Evolutionary conservation across 2,888 invertebrate species (phyloP), one percentile per base, ranked within the genome.

Genomic region (Aquatica leii): DNA sequence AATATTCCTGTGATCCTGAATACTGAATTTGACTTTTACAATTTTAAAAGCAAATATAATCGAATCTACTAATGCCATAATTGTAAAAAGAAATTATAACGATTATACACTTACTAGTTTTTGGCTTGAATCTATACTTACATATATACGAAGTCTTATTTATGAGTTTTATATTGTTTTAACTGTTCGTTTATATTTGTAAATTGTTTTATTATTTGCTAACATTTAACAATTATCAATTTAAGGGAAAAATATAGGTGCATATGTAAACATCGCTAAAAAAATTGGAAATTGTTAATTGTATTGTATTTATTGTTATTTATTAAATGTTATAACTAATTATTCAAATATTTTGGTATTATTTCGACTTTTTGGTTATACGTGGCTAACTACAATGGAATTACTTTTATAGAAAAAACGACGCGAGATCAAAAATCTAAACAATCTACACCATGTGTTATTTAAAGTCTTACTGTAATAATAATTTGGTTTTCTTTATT

Each of bases 221-320:
- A 48, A 43, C 14, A 34, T 31, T 46, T 17, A 15, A 20, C 48
- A 59, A 51, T 59, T 52, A 51, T 56, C 43, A 59, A 46, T 21
- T 59, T 50, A 50, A 41, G 53, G 66, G 69, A 67, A 56, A 69
- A 69, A 69, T 69, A 69, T 69, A 69, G 69, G 69, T 69, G 69
- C 69, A 67, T 52, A 54, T 52, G 37, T 15, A 20, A 59, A 65
- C 24, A 60, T 59, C 59, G 18, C 31, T 34, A 40, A n/a, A 34
- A 57, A 52, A 60, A 24, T 24, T 49, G 43, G 52, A 60, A 20
- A 48, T 52, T 65, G 43, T 46, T 46, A 35, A 43, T 43, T 43
- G 14, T 46, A 46, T 46, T 46, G 17, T 46, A 46, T 46, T 46
- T 24, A 24, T 18, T 18, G 46, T 46, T 46, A 46, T 41, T 14